Evolutionary conservation across 2,888 invertebrate species (phyloP), one percentile per base, ranked within the genome.

Genomic region (Serripes groenlandicus): DNA sequence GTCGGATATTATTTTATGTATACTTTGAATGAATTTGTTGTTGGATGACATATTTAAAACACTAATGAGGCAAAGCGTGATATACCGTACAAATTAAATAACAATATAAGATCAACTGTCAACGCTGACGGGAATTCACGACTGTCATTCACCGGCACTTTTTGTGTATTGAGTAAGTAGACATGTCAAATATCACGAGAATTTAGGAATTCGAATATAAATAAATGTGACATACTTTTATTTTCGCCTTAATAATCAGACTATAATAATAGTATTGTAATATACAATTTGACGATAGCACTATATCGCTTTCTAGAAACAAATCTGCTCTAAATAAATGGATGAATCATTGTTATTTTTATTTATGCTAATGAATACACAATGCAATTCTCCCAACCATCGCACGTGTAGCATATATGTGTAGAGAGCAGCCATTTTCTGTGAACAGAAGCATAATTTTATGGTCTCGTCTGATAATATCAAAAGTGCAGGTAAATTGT

Each of bases 341-440:
- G 7, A 34, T 71, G 34, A 56, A 71, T 54, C 54, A 71, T 56
- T 15, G 54, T 56, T 56, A 56, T 56, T 56, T 56, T 71, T 54
- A 34, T 35, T 74, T 76, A 76, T 76, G 76, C 42, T 69, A 60
- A 58, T 58, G 76, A 76, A 28, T 69, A 69, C 76, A 70, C 76
- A 69, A 68, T 60, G 62, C 76, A 64, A 83, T 83, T 86, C 83
- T 86, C 86, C 83, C 77, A 72, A 83, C 78, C 68, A 75, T 71
- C 83, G 86, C 86, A 86, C 86, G 86, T 86, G 86, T 81, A 37
- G n/a, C 66, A 66, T 70, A 42, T 35, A 30, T 75, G 54, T 73
- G 72, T 79, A 83, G 78, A 58, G 64, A 52, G 86, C 81, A 83
- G 86, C 86, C 86, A 86, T 86, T 73, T 86, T 86, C 81, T 81